Conservation (phyloP, 2,797 vertebrate genomes). For the Pyrrhura leucotis region DNA sequence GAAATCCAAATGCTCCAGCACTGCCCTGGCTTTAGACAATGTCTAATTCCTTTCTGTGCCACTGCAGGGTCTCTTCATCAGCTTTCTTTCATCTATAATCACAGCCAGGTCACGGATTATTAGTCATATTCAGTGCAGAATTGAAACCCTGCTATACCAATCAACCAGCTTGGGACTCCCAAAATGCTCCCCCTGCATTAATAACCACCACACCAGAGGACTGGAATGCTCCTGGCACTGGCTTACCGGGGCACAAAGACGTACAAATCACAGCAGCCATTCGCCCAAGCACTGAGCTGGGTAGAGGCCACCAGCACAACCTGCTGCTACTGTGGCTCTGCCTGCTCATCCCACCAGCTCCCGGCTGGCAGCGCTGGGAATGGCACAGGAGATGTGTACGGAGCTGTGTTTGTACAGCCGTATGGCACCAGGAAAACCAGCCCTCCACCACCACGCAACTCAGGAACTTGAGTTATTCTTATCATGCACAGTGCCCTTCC, state of each 20-base stretch:
- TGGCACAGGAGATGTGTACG: rapidly evolving
- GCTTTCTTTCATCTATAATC: conserved; percentile 52
- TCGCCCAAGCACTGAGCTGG: neutral
- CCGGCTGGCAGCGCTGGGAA: rapidly evolving
- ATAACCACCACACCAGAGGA: neutral
- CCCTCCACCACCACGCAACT: no score
- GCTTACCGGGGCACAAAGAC: neutral
- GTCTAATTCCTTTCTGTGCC: conserved; percentile 58
- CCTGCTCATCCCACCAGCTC: rapidly evolving
- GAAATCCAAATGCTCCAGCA: conserved; percentile 56
- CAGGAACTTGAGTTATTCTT: neutral
- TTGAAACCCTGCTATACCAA: conserved; percentile 17
- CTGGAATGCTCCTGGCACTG: rapidly evolving
- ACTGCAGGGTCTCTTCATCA: conserved; percentile 55
- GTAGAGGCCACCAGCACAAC: neutral
- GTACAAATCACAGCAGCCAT: neutral
- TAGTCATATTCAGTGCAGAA: conserved; percentile 57
- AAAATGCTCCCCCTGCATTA: rapidly evolving
- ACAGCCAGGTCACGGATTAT: conserved; percentile 55
- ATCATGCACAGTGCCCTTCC: neutral
- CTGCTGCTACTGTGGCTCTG: neutral
- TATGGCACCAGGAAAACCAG: neutral
- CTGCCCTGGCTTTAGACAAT: conserved; percentile 65
- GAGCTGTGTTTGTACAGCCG: neutral
- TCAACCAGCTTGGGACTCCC: neutral